phyloP scores from a whole-genome alignment of 1,140 invertebrate genomes.

The Heliconius congener region DNA sequence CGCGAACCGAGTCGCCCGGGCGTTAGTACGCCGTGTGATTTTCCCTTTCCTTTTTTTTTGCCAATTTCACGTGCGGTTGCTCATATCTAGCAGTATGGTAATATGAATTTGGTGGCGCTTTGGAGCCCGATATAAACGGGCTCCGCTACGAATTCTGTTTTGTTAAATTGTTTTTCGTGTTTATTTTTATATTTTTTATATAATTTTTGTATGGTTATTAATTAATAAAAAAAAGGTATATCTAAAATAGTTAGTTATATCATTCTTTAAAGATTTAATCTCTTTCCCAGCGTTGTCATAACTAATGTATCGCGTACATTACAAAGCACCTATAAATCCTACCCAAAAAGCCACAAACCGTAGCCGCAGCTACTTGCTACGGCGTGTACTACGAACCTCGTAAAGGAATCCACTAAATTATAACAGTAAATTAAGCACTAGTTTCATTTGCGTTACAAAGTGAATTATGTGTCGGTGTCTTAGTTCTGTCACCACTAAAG shows the following conservation, averaged over 20 bases:
- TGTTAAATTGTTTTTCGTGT: constrained; percentile 29
- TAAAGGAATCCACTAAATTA: constrained; percentile 80
- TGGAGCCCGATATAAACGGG: constrained; percentile 36
- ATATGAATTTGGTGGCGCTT: constrained; percentile 46
- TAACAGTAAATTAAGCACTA: constrained; percentile 79
- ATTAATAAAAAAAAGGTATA: not conserved
- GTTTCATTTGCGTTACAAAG: constrained; percentile 80
- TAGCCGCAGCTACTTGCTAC: constrained; percentile 43
- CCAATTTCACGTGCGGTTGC: constrained; percentile 73
- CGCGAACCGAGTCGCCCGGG: constrained; percentile 69
- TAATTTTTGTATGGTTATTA: not conserved
- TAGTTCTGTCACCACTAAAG: constrained; percentile 79
- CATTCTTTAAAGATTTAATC: constrained; percentile 2
- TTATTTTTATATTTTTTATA: not conserved
- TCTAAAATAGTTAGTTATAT: not conserved
- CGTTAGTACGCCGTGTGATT: constrained; percentile 67
- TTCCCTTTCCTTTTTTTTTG: constrained; percentile 62
- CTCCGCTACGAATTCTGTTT: constrained; percentile 16
- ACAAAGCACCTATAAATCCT: constrained; percentile 49
- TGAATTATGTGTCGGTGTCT: constrained; percentile 79
- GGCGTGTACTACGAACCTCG: constrained; percentile 49
- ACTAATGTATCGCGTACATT: constrained; percentile 44
- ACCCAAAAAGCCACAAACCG: constrained; percentile 46
- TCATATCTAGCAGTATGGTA: constrained; percentile 63
- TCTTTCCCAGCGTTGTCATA: constrained; percentile 24